Evolutionary conservation across 35 echinoderm and acorn worm genomes (phyloP), one percentile per base, ranked within the genome.

Genomic region (Hemicentrotus pulcherrimus): DNA sequence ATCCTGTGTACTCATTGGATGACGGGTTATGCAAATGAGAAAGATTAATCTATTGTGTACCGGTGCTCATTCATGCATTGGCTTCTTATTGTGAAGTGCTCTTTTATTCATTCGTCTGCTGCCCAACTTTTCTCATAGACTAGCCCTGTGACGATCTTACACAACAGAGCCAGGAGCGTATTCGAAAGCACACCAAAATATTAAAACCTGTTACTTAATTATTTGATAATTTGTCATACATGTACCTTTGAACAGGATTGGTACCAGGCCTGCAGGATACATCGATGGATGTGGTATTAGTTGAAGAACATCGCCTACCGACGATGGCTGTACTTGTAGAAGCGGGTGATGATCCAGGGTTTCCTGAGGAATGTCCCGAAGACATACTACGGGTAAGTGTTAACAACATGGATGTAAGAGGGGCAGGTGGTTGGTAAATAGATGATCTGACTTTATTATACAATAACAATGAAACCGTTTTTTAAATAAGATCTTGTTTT

Each of bases 21-120:
- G 19, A 78, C 19, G 19, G 65, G 24, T 78, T 78, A 78, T 78
- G 65, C 65, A 78, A 78, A 78, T 78, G 19, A 78, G 65, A 28
- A 6, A 78, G 4, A 78, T 78, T 22, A 22, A 28, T 78, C 65
- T 78, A 78, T 78, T 78, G 28, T 78, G 22, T 28, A 7, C 19
- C 28, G 65, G 65, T 78, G 65, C n/a, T 78, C 65, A 78, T 78
- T 78, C 65, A 78, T 78, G 24, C 65, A 78, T 78, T 78, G 65
- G n/a, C 19, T 78, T 70, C 6, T 70, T 28, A 28, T 78, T 22
- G 19, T 78, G 4, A 78, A 78, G 28, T 4, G 65, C 65, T 7
- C 22, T 78, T 7, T 78, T 78, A 78, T 78, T 78, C 52, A 59
- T 16, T 59, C 52, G 52, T 16, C 11, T 78, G 65, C 65, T 78